Conservation (phyloP, 2,797 vertebrate species). For the Enteromius radiatus region DNA sequence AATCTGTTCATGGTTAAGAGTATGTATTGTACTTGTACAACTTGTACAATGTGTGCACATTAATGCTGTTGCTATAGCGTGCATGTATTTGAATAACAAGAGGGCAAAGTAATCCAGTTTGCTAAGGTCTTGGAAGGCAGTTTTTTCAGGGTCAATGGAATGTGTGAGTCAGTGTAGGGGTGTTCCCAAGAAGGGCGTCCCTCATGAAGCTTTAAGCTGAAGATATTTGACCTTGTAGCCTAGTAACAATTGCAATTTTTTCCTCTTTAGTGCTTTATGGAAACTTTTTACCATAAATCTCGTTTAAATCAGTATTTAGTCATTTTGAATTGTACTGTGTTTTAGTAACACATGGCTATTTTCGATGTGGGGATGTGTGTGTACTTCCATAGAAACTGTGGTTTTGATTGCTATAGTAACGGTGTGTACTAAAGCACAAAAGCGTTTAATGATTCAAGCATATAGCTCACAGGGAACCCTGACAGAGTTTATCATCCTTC, state of each 20-base stretch:
- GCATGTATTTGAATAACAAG: not conserved
- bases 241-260: not conserved
- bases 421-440: not conserved
- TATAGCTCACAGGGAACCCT: not conserved
- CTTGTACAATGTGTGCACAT: not conserved
- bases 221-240: not conserved
- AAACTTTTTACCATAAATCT: not conserved
- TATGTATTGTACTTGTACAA: not conserved
- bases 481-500: not conserved
- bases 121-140: not conserved
- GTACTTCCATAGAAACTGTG: not conserved
- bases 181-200: conserved; percentile 38
- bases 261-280: not conserved
- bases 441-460: not conserved
- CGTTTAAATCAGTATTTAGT: not conserved
- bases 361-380: not conserved
- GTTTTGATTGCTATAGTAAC: not conserved
- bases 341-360: not conserved
- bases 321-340: too few relatives aligned
- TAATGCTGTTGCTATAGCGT: conserved; percentile 29
- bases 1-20: not conserved
- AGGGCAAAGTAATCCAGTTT: not conserved
- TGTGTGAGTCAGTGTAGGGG: conserved; percentile 53
- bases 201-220: not conserved
- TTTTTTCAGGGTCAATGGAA: not conserved